phyloP scores from a whole-genome alignment of 2,888 invertebrate species.

The Willowsia nigromaculata region DNA sequence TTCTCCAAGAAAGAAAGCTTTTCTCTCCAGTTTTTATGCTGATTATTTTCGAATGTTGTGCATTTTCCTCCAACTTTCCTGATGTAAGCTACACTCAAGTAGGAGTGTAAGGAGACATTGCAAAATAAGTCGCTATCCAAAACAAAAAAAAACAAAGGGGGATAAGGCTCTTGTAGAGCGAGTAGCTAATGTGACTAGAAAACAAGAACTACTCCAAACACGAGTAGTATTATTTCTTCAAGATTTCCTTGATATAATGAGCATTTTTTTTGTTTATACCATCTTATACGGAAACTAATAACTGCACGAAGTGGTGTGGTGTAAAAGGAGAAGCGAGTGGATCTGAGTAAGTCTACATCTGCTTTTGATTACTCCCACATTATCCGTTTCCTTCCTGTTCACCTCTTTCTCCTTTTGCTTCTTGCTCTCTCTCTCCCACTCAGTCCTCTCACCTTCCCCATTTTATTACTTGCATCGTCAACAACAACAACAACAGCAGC shows the following conservation, averaged over 20 bases:
- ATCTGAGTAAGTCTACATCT: constrained; percentile 44
- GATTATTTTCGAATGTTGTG: constrained; percentile 46
- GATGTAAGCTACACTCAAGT: too few relatives aligned
- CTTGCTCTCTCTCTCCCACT: neutral
- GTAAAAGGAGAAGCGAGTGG: neutral
- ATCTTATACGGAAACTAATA: neutral
- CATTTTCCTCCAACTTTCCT: too few relatives aligned
- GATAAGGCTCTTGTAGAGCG: neutral
- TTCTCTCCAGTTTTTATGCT: constrained; percentile 11
- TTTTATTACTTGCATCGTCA: neutral
- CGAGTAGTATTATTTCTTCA: too few relatives aligned
- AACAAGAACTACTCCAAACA: too few relatives aligned
- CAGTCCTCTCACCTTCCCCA: constrained; percentile 2
- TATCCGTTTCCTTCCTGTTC: constrained; percentile 31
- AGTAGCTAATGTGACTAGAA: neutral
- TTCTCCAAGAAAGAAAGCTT: neutral
- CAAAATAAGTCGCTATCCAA: too few relatives aligned
- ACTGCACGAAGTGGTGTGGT: neutral
- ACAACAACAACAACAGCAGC: neutral
- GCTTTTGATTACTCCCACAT: constrained; percentile 55
- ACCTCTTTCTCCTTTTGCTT: neutral
- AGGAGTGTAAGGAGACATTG: neutral
- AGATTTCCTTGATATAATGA: neutral
- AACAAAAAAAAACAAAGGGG: neutral
- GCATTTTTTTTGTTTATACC: too few relatives aligned